These are phyloP conservation scores for Oryzias melastigma DNA, from an alignment of 2,113 vertebrate genomes.

Conservation along the genomic window DNA sequence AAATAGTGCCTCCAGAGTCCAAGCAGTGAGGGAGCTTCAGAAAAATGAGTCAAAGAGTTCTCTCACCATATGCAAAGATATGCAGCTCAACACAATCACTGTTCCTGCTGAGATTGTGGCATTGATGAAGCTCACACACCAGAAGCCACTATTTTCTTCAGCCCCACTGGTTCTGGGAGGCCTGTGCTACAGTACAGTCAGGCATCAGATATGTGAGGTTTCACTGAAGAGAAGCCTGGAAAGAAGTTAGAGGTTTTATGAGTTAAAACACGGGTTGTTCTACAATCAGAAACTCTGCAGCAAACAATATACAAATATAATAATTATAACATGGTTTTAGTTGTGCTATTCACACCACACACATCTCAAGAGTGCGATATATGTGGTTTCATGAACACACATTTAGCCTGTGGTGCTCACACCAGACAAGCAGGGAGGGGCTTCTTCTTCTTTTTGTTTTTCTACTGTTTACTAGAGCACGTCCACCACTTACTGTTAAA, in stretches of 20 bases:
- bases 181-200: conserved; percentile 89
- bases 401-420: too few species aligned
- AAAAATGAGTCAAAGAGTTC: conserved; percentile 76
- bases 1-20: conserved; percentile 70
- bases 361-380: too few species aligned
- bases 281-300: too few species aligned
- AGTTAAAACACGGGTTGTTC: not conserved
- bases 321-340: too few species aligned
- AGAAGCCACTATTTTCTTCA: conserved; percentile 86
- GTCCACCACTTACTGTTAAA: too few species aligned
- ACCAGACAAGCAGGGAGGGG: too few species aligned
- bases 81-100: conserved; percentile 89
- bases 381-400: too few species aligned
- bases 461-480: too few species aligned
- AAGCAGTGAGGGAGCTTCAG: conserved; percentile 87
- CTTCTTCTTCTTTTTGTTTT: too few species aligned
- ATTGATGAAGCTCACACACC: conserved; percentile 87
- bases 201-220: conserved; percentile 43
- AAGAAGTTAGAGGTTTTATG: not conserved
- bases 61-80: conserved; percentile 80
- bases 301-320: too few species aligned
- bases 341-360: too few species aligned
- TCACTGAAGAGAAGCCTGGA: not conserved
- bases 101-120: conserved; percentile 88
- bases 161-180: conserved; percentile 91